Percentiles rank a stretch among this genome's conserved stretches.
Evolutionary conservation across 2,888 invertebrate species (phyloP).

Genomic region (Rhogogaster chlorosoma): DNA sequence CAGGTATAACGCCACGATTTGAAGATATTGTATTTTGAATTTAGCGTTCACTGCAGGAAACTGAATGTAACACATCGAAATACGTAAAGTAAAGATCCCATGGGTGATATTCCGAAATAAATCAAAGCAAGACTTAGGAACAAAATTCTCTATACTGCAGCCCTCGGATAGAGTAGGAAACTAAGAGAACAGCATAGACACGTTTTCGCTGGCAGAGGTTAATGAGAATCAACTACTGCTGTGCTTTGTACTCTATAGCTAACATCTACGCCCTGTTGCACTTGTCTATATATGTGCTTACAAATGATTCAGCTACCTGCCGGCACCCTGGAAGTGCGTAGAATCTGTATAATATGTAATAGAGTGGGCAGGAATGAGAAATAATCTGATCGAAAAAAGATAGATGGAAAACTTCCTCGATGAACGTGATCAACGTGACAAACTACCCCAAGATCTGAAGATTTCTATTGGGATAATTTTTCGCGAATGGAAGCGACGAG

Average conservation of each 20-base stretch:
- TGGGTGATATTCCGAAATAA: background rate
- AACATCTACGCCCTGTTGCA: constrained; percentile 27
- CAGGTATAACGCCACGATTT: background rate
- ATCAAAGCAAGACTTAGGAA: constrained; percentile 1
- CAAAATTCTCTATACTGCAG: constrained; percentile 31
- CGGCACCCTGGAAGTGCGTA: background rate
- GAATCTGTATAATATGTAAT: background rate
- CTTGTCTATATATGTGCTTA: background rate
- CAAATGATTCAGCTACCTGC: background rate
- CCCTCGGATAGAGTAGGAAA: constrained; percentile 11
- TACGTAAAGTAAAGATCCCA: constrained; percentile 3
- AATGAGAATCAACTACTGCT: constrained; percentile 31
- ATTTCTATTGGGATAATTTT: background rate
- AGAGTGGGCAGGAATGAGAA: background rate
- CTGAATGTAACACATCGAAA: background rate
- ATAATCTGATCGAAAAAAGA: background rate
- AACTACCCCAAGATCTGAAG: background rate
- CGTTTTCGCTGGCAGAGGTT: constrained; percentile 32
- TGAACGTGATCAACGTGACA: background rate
- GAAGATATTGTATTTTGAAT: background rate
- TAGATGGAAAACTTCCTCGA: background rate
- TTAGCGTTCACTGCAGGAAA: background rate
- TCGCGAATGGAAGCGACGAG: background rate
- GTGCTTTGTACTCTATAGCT: background rate
- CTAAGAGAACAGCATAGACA: constrained; percentile 1